These are phyloP conservation scores for Accipiter virgatus DNA, from an alignment of 2,113 vertebrate species.

Conservation along the genomic window DNA sequence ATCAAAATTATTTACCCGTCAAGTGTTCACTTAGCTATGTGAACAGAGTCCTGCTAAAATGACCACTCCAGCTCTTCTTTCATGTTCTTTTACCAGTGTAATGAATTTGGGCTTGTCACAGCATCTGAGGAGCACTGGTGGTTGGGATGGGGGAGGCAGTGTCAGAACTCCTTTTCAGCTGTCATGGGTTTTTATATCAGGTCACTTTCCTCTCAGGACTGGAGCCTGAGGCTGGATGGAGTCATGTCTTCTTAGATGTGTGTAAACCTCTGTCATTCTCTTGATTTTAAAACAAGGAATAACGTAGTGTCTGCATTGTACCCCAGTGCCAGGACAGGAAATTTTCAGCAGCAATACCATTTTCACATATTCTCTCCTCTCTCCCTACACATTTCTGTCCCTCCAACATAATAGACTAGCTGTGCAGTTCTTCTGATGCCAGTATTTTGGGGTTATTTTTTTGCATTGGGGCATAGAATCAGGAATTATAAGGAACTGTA, in stretches of 20 bases:
- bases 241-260: neutral
- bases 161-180: neutral
- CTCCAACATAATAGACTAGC: neutral
- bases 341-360: neutral
- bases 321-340: neutral
- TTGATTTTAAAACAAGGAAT: neutral
- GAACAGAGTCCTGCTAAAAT: neutral
- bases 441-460: neutral
- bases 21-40: neutral
- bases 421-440: neutral
- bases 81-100: neutral
- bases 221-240: neutral
- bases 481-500: neutral
- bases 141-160: neutral
- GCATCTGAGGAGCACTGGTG: neutral
- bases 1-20: neutral
- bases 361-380: neutral
- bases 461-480: neutral
- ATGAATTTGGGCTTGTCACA: neutral
- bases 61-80: neutral
- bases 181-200: neutral
- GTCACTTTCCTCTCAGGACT: neutral
- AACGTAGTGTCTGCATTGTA: neutral
- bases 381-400: neutral
- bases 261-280: neutral